Percentiles rank a stretch among this genome's conserved stretches.
phyloP scores from a whole-genome alignment of 2,797 vertebrate species.

The Sarcoramphus papa region DNA sequence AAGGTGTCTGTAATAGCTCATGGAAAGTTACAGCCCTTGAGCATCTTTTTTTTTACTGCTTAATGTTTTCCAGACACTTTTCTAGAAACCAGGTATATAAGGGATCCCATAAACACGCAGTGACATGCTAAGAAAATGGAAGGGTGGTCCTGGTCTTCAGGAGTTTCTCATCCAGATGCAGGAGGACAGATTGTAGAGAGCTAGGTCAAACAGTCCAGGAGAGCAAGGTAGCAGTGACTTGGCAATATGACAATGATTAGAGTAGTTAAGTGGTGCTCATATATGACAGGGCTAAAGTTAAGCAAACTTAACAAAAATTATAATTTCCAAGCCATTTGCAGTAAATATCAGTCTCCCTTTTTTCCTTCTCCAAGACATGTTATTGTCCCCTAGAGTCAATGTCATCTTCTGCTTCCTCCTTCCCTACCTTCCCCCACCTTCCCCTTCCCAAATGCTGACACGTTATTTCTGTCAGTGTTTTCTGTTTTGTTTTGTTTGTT shows the following conservation, averaged over 20 bases:
- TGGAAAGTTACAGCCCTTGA: neutral
- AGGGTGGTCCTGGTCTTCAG: neutral
- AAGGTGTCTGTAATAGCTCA: neutral
- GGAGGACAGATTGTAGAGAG: neutral
- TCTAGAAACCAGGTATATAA: neutral
- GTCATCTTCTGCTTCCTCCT: neutral
- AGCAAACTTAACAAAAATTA: neutral
- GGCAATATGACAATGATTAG: neutral
- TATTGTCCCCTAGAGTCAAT: neutral
- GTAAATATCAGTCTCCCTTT: neutral
- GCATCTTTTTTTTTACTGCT: neutral
- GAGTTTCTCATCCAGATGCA: neutral
- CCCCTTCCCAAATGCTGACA: neutral
- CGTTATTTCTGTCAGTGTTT: neutral
- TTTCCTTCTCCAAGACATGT: neutral
- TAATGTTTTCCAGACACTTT: neutral
- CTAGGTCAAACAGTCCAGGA: neutral
- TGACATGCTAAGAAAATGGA: neutral
- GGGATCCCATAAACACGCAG: neutral
- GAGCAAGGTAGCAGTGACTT: neutral
- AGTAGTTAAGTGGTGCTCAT: neutral
- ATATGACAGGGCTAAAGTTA: neutral
- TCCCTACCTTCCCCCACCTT: neutral
- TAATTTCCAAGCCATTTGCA: neutral
- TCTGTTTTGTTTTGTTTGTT: neutral